Conservation (phyloP, 1,140 invertebrate genomes). For the Papilio aristodemus region DNA sequence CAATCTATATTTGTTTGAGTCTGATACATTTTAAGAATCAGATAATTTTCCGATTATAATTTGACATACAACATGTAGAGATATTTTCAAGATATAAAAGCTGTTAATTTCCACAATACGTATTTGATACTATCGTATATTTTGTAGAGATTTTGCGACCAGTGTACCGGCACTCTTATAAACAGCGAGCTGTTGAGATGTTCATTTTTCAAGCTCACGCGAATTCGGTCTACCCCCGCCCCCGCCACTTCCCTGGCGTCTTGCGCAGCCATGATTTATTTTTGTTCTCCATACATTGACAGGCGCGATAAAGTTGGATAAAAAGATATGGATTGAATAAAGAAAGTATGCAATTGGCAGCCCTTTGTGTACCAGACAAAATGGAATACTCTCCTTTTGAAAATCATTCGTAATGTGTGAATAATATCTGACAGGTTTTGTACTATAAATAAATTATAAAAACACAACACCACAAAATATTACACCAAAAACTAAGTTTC, state of each 20-base stretch:
- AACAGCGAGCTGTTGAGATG: conserved; percentile 11
- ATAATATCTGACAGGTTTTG: not conserved
- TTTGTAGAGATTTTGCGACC: conserved; percentile 1
- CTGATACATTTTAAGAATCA: too few species aligned
- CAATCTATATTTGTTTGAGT: too few species aligned
- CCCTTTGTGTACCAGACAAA: conserved; percentile 2
- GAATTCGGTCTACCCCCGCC: not conserved
- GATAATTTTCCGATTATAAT: too few species aligned
- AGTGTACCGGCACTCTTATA: not conserved
- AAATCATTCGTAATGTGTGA: not conserved
- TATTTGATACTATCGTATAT: not conserved
- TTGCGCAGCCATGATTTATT: conserved; percentile 32
- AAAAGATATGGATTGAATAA: conserved; percentile 28
- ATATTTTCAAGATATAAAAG: not conserved
- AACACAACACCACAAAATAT: not conserved
- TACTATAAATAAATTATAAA: not conserved
- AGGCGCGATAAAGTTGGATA: conserved; percentile 19
- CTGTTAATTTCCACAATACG: too few species aligned
- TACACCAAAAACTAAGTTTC: not conserved
- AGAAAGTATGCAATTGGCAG: conserved; percentile 28
- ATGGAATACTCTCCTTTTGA: conserved; percentile 5
- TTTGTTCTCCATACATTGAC: conserved; percentile 35
- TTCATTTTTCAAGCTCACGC: conserved; percentile 41
- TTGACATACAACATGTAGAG: too few species aligned
- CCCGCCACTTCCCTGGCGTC: not conserved